Base-by-base conservation (phyloP, 2,113 vertebrate species). In the Myotis yumanensis region DNA sequence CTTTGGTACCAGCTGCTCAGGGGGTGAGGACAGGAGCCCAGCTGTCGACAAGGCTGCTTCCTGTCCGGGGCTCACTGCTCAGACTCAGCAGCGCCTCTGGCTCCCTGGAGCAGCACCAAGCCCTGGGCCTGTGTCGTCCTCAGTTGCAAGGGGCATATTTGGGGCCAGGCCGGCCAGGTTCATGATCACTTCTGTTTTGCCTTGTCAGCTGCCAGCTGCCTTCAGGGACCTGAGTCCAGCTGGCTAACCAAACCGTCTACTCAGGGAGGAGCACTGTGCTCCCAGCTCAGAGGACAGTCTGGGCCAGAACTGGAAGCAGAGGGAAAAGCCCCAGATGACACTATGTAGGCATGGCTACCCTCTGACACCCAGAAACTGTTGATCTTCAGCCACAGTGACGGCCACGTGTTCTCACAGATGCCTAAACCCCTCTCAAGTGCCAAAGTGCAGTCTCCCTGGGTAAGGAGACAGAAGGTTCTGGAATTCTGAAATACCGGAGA, bases 391-490 rank as follows among this genome's bases (percentile, higher is more conserved):
- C 79, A 52, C 17, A 22, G 25, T n/a, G 25, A 40, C 23, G 48
- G 57, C 28, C 52, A 2, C 4, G 0, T 43, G 18, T 79, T 40
- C 43, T 93, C 89, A 79, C 35, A 79, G 64, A 72, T 81, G 28
- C 77, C 86, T 72, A 62, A 75, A 57, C 7, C 43, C 40, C 32
- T 84, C 83, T 76, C 40, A 86, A 64, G 18, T 57, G 54, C 40
- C 71, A 80, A 66, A n/a, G 37, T 43, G 54, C n/a, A 52, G 35
- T 77, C 40, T 89, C 43, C 51, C 51, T 80, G 62, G 30, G 57
- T 43, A 79, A 96, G 75, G 77, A 92, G 32, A 92, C 52, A n/a
- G 91, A 75, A 89, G 35, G 9, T 69, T 76, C 48, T 66, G 73
- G 82, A 73, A 90, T 76, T 84, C 64, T 84, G 54, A 93, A 95